phyloP scores from a whole-genome alignment of 2,113 vertebrate species.

The Callocephalon fimbriatum region DNA sequence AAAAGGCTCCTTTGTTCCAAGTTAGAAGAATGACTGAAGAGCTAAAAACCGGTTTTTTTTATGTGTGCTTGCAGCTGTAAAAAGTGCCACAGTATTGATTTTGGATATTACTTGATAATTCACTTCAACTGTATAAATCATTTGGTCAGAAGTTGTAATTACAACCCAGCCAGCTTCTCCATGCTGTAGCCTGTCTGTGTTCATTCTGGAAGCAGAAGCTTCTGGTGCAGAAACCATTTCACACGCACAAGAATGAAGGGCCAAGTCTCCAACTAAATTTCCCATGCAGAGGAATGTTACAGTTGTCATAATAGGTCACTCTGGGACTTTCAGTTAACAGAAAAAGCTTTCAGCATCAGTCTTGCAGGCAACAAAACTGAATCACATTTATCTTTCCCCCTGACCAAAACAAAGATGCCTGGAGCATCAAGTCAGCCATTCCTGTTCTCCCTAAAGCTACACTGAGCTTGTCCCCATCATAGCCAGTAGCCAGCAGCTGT shows the following conservation, averaged over 20 bases:
- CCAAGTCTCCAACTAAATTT: neutral
- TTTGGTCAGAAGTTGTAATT: neutral
- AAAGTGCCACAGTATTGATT: neutral
- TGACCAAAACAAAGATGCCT: neutral
- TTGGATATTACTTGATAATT: neutral
- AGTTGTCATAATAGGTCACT: neutral
- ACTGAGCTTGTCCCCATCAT: neutral
- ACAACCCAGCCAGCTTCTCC: neutral
- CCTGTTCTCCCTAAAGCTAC: neutral
- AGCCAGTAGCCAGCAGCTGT: neutral
- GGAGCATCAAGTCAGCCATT: neutral
- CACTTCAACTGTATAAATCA: neutral
- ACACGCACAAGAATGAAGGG: neutral
- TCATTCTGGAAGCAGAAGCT: neutral
- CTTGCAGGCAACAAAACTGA: neutral
- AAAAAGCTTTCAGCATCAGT: neutral
- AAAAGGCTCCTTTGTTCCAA: neutral
- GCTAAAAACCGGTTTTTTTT: neutral
- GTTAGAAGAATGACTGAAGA: neutral
- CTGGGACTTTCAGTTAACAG: neutral
- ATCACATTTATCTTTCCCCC: neutral
- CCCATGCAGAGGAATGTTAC: neutral
- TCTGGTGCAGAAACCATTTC: neutral
- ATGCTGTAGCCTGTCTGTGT: neutral
- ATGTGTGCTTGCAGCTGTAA: neutral